Percentiles rank a stretch among this genome's conserved stretches.
Evolutionary conservation across 2,797 vertebrate species (phyloP).

Genomic region (Ibycter americanus): DNA sequence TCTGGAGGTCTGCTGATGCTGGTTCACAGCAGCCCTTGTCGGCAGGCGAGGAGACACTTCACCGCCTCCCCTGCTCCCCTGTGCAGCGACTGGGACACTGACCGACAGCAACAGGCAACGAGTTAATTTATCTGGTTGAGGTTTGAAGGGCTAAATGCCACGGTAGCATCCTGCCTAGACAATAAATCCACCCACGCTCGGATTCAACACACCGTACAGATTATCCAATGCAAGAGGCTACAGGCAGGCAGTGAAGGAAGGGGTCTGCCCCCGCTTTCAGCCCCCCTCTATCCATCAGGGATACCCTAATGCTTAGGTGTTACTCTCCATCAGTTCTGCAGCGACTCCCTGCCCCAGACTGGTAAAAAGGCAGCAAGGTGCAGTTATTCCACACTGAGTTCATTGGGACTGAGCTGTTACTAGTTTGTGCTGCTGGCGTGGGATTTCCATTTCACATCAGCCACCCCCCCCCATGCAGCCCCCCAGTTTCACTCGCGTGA

Average conservation of each 20-base stretch:
- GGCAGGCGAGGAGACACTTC: background rate
- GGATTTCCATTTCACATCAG: background rate
- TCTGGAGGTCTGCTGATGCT: background rate
- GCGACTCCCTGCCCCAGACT: background rate
- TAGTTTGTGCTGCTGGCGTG: background rate
- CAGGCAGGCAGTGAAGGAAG: background rate
- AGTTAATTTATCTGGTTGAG: background rate
- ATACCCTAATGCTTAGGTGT: background rate
- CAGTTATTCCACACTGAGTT: background rate
- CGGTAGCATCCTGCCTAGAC: background rate
- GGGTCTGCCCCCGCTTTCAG: background rate
- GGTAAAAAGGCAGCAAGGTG: background rate
- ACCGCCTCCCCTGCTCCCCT: background rate
- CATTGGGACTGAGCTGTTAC: background rate
- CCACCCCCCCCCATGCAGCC: rapidly evolving
- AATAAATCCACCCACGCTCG: background rate
- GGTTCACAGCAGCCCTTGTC: background rate
- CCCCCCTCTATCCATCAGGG: background rate
- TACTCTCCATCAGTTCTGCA: background rate
- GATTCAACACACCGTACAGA: background rate
- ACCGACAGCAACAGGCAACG: background rate
- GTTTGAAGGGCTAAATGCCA: background rate
- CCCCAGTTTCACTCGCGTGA: rapidly evolving
- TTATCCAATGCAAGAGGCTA: background rate
- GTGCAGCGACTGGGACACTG: rapidly evolving